phyloP scores from a whole-genome alignment of 2,113 vertebrate genomes.

The Actinemys pallida region DNA sequence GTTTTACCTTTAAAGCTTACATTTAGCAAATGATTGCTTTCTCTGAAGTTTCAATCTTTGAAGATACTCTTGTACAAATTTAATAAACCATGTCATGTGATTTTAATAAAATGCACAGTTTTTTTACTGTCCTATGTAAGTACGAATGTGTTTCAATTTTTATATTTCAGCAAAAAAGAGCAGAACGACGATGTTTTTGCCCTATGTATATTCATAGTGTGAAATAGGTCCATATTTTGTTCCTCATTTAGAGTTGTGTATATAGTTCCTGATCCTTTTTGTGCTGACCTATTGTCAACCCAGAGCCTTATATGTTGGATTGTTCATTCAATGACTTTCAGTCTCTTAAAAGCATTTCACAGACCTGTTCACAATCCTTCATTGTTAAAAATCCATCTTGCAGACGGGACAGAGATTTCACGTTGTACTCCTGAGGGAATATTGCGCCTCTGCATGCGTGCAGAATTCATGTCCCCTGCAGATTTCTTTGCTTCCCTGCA shows the following conservation, averaged over 20 bases:
- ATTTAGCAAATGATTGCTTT: fast-evolving
- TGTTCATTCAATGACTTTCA: background rate
- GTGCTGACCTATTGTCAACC: background rate
- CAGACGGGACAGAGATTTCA: background rate
- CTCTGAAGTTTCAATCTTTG: background rate
- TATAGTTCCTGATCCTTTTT: background rate
- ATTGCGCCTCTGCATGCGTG: too few species aligned
- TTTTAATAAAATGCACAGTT: background rate
- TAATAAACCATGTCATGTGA: fast-evolving
- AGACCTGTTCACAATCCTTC: background rate
- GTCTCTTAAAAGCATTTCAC: background rate
- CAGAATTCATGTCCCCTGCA: too few species aligned
- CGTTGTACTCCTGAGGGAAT: background rate
- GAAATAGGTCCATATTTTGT: background rate
- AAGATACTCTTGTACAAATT: background rate
- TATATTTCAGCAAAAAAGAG: background rate
- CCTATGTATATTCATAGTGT: background rate
- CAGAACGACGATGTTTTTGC: background rate
- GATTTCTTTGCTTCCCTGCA: too few species aligned
- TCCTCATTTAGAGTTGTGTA: background rate
- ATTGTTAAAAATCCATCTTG: background rate
- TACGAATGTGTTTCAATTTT: background rate
- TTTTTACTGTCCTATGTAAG: background rate
- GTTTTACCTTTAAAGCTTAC: fast-evolving
- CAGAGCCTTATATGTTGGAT: background rate